Evolutionary conservation across 1,140 invertebrate genomes (phyloP), one percentile per base, ranked within the genome.

Genomic region (Akabosia matsudoensis): DNA sequence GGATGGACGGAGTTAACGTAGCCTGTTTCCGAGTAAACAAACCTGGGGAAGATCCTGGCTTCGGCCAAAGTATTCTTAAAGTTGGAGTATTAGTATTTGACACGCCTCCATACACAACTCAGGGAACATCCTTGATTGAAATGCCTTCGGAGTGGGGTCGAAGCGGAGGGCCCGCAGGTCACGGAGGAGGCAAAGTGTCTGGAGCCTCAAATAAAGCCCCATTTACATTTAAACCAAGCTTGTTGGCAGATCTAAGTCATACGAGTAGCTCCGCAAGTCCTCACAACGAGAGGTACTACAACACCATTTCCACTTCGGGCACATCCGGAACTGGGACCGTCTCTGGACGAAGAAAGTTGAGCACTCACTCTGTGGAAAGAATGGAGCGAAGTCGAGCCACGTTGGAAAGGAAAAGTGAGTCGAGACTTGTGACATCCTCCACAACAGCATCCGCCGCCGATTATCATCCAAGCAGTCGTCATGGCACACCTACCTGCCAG

Each of bases 31-130:
- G 89, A 80, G 87, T 91, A n/a, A 87, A 90, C 78, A 88, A 89
- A 61, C 83, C 87, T 22, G 89, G 88, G 28, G 88, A 88, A 82
- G 91, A 92, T 84, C 90, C 89, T 80, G 94, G 94, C 0, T 98
- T 95, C 84, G 96, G 95, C 1, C 95, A 98, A 83, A 97, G 96
- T 83, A 91, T 98, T 80, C 86, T 98, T 13, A 92, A 96, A 82
- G 90, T 92, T 70, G 90, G 90, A 51, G 91, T 94, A 83, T 85
- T 97, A n/a, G 91, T 98, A 31, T 96, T 97, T 84, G 92, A 96
- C 78, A 94, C 93, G 0, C 92, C 93, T 0, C 93, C 93, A 0
- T 95, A 95, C 81, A 92, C 91, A 79, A 88, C 91, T 26, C 88
- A 91, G 78, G 90, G 92, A 80, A 90, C 93, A n/a, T 90, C 90